Evolutionary conservation across 2,113 vertebrate genomes (phyloP).

Genomic region (Corvus hawaiiensis): DNA sequence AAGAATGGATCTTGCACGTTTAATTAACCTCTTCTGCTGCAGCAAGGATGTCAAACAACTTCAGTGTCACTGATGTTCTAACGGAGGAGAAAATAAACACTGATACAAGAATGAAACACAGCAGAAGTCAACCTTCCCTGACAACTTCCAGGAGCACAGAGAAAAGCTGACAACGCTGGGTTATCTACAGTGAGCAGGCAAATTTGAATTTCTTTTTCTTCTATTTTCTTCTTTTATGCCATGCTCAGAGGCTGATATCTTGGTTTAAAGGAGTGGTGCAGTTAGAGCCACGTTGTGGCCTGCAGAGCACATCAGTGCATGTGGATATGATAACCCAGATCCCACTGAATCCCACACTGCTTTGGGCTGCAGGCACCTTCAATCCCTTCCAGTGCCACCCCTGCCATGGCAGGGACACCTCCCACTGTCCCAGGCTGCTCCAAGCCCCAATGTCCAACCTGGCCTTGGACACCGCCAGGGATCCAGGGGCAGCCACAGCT

Average conservation of each 20-base stretch:
- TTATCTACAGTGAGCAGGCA: constrained; percentile 28
- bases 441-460: neutral
- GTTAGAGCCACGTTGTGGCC: neutral
- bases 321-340: neutral
- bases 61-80: neutral
- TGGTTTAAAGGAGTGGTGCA: neutral
- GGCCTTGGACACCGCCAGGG: neutral
- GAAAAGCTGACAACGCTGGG: neutral
- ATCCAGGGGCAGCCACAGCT: neutral
- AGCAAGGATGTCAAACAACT: neutral
- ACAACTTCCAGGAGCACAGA: neutral
- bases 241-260: neutral
- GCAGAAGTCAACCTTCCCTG: neutral
- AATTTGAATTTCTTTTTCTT: neutral
- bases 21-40: constrained; percentile 56
- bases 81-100: neutral
- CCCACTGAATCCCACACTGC: neutral
- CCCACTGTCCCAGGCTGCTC: neutral
- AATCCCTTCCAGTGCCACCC: fast-evolving
- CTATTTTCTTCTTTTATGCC: neutral
- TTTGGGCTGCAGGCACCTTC: neutral
- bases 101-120: neutral
- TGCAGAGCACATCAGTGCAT: neutral
- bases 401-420: neutral
- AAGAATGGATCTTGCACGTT: neutral